phyloP scores from a whole-genome alignment of 1,140 invertebrate species.

The Camponotus floridanus region DNA sequence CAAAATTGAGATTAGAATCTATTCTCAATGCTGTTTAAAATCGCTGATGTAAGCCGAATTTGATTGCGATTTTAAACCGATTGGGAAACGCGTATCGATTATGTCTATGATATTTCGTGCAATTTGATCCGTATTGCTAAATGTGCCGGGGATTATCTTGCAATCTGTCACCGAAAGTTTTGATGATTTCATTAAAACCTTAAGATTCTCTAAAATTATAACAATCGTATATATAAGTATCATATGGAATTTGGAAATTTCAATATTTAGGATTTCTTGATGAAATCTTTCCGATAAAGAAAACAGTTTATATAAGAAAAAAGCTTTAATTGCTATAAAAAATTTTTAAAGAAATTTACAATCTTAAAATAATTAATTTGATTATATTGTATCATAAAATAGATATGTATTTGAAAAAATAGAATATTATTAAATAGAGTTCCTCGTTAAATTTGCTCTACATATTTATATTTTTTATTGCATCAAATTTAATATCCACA shows the following conservation, averaged over 20 bases:
- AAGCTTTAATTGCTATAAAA: background rate
- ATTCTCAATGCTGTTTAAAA: background rate
- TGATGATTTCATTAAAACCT: slow-evolving; percentile 70
- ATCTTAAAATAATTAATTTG: background rate
- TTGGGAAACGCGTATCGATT: slow-evolving; percentile 33
- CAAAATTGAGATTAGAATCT: background rate
- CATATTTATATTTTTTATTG: background rate
- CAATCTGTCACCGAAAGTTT: slow-evolving; percentile 67
- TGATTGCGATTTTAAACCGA: background rate
- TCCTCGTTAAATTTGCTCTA: background rate
- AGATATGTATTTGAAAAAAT: background rate
- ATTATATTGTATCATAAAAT: background rate
- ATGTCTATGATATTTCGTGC: slow-evolving; percentile 32
- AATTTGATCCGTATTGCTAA: background rate
- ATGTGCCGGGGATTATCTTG: slow-evolving; percentile 63
- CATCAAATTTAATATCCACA: background rate
- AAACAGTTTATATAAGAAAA: background rate
- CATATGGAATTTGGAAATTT: background rate
- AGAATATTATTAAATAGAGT: background rate
- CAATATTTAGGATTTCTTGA: background rate
- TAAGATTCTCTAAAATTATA: slow-evolving; percentile 2
- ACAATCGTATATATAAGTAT: background rate
- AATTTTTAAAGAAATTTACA: background rate
- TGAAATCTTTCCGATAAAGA: background rate
- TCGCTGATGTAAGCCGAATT: background rate